Percentiles rank a stretch among this genome's conserved stretches.
Conservation (phyloP, 2,113 vertebrate species). For the Peromyscus californicus region DNA sequence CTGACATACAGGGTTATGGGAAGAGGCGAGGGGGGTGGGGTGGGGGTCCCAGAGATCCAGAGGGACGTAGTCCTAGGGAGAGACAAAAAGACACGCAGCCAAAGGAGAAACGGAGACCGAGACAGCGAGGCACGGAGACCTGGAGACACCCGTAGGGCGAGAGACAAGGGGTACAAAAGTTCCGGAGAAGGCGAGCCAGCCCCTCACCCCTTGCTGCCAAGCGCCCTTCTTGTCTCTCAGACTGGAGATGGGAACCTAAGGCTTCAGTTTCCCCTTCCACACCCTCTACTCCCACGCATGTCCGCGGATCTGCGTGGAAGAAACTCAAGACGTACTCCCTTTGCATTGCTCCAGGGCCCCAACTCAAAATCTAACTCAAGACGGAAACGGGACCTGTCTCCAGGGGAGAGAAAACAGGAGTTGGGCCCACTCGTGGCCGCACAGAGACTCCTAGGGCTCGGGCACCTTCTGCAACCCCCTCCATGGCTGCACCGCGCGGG, state of each 20-base stretch:
- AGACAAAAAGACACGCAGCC: constrained; percentile 74
- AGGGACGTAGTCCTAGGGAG: constrained; percentile 54
- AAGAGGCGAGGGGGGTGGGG: constrained; percentile 48
- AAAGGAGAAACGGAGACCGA: neutral
- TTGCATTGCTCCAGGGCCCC: neutral
- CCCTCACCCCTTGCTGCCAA: neutral
- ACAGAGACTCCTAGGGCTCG: neutral
- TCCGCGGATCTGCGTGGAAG: constrained; percentile 61
- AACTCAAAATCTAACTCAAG: neutral
- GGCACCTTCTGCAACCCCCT: neutral
- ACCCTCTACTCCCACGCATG: constrained; percentile 35
- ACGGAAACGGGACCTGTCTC: neutral
- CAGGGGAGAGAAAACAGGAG: constrained; percentile 65
- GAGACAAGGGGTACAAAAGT: constrained; percentile 55
- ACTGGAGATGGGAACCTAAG: neutral
- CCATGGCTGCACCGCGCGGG: neutral
- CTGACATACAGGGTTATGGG: constrained; percentile 69
- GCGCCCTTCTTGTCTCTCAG: neutral
- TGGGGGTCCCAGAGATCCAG: constrained; percentile 36
- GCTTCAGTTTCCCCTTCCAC: neutral
- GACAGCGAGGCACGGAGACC: neutral
- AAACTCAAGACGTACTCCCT: too few species aligned
- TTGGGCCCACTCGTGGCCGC: constrained; percentile 78
- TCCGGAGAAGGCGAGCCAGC: constrained; percentile 49
- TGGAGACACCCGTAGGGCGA: neutral